A percentile compares a stretch with the other conserved stretches of the same genome.
phyloP scores from a whole-genome alignment of 2,113 vertebrate species.

The Nesoenas mayeri region DNA sequence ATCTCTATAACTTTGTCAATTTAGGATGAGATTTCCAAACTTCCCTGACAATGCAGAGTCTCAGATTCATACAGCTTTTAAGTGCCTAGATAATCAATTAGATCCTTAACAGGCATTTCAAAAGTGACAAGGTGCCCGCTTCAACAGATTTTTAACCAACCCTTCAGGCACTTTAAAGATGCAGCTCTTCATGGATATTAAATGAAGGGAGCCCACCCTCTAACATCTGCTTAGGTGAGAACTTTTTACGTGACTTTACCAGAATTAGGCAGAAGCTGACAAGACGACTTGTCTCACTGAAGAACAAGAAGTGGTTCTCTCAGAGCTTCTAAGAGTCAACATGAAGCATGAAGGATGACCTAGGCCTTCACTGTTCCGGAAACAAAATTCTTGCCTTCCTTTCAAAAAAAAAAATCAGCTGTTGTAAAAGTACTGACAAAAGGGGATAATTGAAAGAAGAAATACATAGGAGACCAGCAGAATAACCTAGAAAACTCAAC shows the following conservation, averaged over 20 bases:
- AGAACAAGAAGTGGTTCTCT: background rate
- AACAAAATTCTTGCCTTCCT: background rate
- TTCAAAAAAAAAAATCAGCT: background rate
- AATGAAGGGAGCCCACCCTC: background rate
- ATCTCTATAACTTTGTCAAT: background rate
- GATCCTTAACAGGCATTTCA: background rate
- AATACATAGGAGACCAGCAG: background rate
- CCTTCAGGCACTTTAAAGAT: background rate
- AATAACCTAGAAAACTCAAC: background rate
- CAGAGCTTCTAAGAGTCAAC: background rate
- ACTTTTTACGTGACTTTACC: background rate
- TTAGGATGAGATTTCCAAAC: background rate
- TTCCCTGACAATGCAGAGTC: background rate
- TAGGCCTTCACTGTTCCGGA: background rate
- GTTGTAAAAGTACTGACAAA: background rate
- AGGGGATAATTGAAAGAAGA: background rate
- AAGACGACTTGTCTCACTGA: background rate
- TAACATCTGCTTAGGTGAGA: background rate
- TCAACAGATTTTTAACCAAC: background rate
- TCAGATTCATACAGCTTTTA: background rate
- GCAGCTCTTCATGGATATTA: background rate
- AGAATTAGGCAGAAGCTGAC: background rate
- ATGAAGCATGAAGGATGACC: background rate
- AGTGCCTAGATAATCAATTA: background rate
- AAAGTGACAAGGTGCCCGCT: fast-evolving